Evolutionary conservation across 2,113 vertebrate genomes (phyloP).

Genomic region (Petrocephalus microphthalmus): DNA sequence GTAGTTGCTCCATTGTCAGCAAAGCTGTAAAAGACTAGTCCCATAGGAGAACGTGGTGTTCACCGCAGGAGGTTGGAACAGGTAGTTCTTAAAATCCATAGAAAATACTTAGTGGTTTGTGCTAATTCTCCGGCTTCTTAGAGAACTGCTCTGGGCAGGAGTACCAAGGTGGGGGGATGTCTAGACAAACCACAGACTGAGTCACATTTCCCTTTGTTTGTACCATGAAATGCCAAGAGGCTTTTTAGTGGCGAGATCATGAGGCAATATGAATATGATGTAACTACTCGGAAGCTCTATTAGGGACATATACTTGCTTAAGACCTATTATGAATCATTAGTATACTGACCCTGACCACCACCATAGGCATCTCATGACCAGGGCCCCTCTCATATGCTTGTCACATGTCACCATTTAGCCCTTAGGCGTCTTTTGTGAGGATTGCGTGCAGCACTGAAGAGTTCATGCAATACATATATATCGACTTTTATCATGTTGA

Average conservation of each 20-base stretch:
- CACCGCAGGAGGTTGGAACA: slow-evolving; percentile 13
- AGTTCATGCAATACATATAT: neutral
- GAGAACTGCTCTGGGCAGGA: neutral
- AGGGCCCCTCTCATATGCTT: neutral
- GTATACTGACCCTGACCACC: neutral
- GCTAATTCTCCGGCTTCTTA: neutral
- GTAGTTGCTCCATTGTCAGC: neutral
- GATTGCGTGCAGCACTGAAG: neutral
- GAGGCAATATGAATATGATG: neutral
- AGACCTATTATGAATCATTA: neutral
- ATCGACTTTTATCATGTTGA: neutral
- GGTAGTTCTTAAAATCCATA: neutral
- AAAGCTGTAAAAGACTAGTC: neutral
- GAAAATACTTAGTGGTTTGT: neutral
- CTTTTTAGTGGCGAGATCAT: neutral
- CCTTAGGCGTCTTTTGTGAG: neutral
- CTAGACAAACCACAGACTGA: neutral
- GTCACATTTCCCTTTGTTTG: neutral
- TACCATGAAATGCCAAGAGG: neutral
- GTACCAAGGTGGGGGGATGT: neutral
- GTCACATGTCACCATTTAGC: neutral
- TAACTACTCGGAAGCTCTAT: too few species aligned
- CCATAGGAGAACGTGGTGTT: neutral
- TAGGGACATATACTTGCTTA: neutral
- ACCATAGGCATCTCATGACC: neutral